Base-by-base conservation (phyloP, 2,888 invertebrate genomes). In the Hyposoter dolosus region DNA sequence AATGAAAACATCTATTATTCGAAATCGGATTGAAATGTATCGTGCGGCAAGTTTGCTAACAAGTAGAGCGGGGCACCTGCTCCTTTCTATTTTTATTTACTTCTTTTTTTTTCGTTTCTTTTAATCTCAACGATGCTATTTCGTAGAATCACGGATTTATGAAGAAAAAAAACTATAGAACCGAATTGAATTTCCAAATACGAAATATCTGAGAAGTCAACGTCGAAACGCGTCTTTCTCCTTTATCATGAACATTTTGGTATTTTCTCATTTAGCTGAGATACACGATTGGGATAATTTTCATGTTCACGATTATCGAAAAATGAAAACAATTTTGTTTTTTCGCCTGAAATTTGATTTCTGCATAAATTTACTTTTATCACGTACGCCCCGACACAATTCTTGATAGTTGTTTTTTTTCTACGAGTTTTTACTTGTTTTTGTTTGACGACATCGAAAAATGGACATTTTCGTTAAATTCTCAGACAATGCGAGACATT, bases 1-100 rank as follows among this genome's bases (percentile, higher is more conserved):
- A 15, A 68, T 23, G 68, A 68, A 43, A 68, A 68, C 68, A 19
- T 68, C 19, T 23, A 43, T 43, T 68, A 43, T 68, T 45, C 43
- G 68, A 68, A 68, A 68, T 23, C 40, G 68, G 19, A 5, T 19
- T 19, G 23, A 23, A 68, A 15, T 19, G 15, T 23, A 43, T 12
- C 15, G 23, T 43, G 43, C 12, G 10, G 43, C 15, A 15, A 23
- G 17, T 68, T 68, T 43, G 43, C 5, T 19, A 68, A 40, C 23
- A 43, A 68, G 40, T 43, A 68, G 43, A 43, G 17, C 60, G 28
- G 28, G 60, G 28, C 60, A 15, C 60, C 60, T 40, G 40, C 40
- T 28, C 60, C 60, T 60, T 60, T 60, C 60, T 60, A 28, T 28
- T 60, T 28, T 40, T 40, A 40, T 60, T 60, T 28, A 60, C 28